Percentiles rank a stretch among this genome's conserved stretches.
phyloP scores from a whole-genome alignment of 2,888 invertebrate species.

The Pimpla rufipes region DNA sequence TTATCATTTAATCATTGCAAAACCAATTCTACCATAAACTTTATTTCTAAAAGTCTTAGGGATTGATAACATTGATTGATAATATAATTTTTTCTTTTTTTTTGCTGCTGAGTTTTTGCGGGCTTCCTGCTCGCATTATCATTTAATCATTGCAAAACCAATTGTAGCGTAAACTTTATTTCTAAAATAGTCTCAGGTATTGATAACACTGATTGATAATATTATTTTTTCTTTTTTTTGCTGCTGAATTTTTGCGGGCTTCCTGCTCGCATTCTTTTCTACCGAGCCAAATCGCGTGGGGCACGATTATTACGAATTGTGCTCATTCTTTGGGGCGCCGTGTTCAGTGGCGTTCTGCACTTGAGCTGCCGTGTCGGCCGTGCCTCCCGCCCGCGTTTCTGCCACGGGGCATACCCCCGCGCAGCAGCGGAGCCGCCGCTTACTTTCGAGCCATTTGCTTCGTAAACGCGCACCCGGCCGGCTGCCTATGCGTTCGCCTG shows the following conservation, averaged over 20 bases:
- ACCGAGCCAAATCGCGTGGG: neutral
- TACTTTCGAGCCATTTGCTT: slow-evolving; percentile 85
- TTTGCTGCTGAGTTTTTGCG: slow-evolving; percentile 17
- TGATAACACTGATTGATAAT: too few relatives aligned
- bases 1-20: too few relatives aligned
- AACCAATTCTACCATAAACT: too few relatives aligned
- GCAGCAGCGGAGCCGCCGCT: slow-evolving; percentile 79
- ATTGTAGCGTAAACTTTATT: too few relatives aligned
- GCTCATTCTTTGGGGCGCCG: slow-evolving; percentile 19
- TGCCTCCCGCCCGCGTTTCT: slow-evolving; percentile 71
- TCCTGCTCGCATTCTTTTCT: slow-evolving; percentile 6
- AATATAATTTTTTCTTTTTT: slow-evolving; percentile 19
- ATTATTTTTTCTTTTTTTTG: slow-evolving; percentile 19
- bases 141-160: too few relatives aligned
- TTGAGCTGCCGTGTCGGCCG: too few relatives aligned
- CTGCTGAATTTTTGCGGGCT: slow-evolving; percentile 14
- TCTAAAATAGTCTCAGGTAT: too few relatives aligned
- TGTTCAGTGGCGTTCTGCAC: slow-evolving; percentile 6
- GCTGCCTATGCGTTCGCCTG: slow-evolving; percentile 67
- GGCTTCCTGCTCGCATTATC: too few relatives aligned
- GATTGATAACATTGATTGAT: too few relatives aligned
- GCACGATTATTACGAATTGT: slow-evolving; percentile 14
- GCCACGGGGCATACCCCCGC: slow-evolving; percentile 78
- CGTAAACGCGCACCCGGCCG: slow-evolving; percentile 84
- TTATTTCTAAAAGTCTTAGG: too few relatives aligned